These are phyloP conservation scores for Luffia ferchaultella DNA, from an alignment of 2,888 invertebrate species.

Conservation along the genomic window DNA sequence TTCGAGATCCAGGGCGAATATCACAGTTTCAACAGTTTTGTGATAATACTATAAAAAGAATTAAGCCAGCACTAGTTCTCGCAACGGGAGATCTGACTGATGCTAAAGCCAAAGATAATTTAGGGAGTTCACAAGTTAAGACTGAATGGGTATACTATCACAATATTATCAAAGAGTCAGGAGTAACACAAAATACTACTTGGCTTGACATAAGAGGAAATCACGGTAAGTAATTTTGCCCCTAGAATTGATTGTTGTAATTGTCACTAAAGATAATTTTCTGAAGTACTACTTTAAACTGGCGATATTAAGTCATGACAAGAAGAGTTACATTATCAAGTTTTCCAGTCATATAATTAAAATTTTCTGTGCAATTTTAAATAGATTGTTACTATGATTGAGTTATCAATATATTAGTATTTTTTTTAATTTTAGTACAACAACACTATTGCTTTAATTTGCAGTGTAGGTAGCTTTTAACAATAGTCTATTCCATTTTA, in stretches of 20 bases:
- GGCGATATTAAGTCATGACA: too few relatives aligned
- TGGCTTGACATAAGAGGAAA: slow-evolving; percentile 94
- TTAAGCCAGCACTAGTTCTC: slow-evolving; percentile 80
- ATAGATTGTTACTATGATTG: too few relatives aligned
- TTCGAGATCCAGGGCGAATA: slow-evolving; percentile 77
- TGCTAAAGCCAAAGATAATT: slow-evolving; percentile 79
- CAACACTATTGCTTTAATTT: too few relatives aligned
- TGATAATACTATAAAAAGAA: slow-evolving; percentile 72
- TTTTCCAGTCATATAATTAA: too few relatives aligned
- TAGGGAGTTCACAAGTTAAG: slow-evolving; percentile 82
- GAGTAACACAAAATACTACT: slow-evolving; percentile 71
- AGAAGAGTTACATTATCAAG: too few relatives aligned
- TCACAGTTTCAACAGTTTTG: slow-evolving; percentile 84
- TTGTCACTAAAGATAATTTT: not conserved
- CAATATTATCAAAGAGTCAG: slow-evolving; percentile 71
- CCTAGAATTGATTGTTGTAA: not conserved
- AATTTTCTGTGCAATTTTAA: too few relatives aligned
- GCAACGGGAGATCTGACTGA: slow-evolving; percentile 91
- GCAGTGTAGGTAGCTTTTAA: too few relatives aligned
- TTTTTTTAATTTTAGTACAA: too few relatives aligned
- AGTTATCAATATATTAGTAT: too few relatives aligned
- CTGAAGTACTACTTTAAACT: not conserved
- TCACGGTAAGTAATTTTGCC: slow-evolving; percentile 72
- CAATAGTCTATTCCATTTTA: too few relatives aligned
- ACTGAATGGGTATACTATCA: slow-evolving; percentile 86